These are phyloP conservation scores for Archocentrus centrarchus DNA, from an alignment of 2,113 vertebrate genomes.

Conservation along the genomic window DNA sequence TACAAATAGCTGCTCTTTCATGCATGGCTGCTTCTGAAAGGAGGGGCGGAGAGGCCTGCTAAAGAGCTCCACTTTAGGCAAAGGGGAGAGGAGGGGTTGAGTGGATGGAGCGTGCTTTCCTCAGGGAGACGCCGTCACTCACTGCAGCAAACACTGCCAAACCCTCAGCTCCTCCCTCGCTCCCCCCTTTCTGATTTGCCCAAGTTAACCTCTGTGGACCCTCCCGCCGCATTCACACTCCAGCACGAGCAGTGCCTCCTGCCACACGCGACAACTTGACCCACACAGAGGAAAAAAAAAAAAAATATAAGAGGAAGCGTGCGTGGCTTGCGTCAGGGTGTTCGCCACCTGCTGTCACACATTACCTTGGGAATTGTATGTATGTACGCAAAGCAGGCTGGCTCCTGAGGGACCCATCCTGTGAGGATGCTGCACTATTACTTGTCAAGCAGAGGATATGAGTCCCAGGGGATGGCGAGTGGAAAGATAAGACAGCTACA, in stretches of 20 bases:
- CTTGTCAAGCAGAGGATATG: slow-evolving; percentile 78
- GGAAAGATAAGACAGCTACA: slow-evolving; percentile 47
- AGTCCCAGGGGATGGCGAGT: slow-evolving; percentile 65
- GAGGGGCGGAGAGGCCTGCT: slow-evolving; percentile 66
- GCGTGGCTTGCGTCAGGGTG: slow-evolving; percentile 67
- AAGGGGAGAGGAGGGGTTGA: slow-evolving; percentile 64
- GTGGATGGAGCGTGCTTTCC: slow-evolving; percentile 58
- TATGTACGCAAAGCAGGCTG: slow-evolving; percentile 29
- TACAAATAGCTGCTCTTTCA: slow-evolving; percentile 84
- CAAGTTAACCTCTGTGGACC: slow-evolving; percentile 53
- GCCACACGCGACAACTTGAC: slow-evolving; percentile 70
- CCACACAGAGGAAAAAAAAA: slow-evolving; percentile 13
- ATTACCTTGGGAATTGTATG: slow-evolving; percentile 77
- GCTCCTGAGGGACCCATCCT: slow-evolving; percentile 66
- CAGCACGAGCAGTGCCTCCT: slow-evolving; percentile 32
- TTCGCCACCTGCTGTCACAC: slow-evolving; percentile 83
- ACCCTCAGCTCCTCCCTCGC: slow-evolving; percentile 15
- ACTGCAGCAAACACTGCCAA: slow-evolving; percentile 64
- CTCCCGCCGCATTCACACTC: slow-evolving; percentile 14
- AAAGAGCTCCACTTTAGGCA: slow-evolving; percentile 78
- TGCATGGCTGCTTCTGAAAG: slow-evolving; percentile 79
- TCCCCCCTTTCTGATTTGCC: slow-evolving; percentile 41
- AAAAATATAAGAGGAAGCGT: not conserved
- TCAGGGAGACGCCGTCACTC: slow-evolving; percentile 62
- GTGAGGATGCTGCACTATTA: slow-evolving; percentile 75